Percentiles rank a stretch among this genome's conserved stretches.
phyloP scores from a whole-genome alignment of 2,113 vertebrate species.

The Onychorhynchus coronatus region DNA sequence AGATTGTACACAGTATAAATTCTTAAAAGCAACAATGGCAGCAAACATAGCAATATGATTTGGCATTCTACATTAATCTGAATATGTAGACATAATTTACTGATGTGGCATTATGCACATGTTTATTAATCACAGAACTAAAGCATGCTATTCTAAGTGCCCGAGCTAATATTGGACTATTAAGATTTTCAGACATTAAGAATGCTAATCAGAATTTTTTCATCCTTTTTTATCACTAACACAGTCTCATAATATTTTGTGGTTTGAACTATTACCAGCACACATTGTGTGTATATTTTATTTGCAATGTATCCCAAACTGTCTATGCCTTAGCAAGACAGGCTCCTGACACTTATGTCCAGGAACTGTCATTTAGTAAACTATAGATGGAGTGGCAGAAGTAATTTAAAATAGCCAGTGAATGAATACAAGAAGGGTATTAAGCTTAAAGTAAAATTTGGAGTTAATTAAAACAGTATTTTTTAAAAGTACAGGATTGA shows the following conservation, averaged over 20 bases:
- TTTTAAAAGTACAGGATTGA: neutral
- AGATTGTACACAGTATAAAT: neutral
- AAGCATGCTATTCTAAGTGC: neutral
- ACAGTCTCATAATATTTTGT: neutral
- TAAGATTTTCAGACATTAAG: neutral
- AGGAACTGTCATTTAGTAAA: neutral
- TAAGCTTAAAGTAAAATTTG: neutral
- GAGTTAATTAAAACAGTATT: neutral
- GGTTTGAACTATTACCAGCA: neutral
- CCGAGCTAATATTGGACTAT: neutral
- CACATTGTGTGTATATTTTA: neutral
- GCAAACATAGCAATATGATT: neutral
- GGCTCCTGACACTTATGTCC: neutral
- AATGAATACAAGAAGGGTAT: neutral
- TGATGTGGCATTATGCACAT: rapidly evolving
- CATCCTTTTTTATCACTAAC: neutral
- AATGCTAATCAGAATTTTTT: neutral
- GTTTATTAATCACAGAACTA: neutral
- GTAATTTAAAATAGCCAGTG: neutral
- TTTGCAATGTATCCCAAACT: neutral
- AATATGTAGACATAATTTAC: neutral
- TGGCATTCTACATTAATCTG: neutral
- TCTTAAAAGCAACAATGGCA: neutral
- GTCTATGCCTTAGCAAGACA: neutral
- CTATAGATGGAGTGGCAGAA: neutral